Conservation (phyloP, 2,888 invertebrate species). For the Euplagia quadripunctaria region DNA sequence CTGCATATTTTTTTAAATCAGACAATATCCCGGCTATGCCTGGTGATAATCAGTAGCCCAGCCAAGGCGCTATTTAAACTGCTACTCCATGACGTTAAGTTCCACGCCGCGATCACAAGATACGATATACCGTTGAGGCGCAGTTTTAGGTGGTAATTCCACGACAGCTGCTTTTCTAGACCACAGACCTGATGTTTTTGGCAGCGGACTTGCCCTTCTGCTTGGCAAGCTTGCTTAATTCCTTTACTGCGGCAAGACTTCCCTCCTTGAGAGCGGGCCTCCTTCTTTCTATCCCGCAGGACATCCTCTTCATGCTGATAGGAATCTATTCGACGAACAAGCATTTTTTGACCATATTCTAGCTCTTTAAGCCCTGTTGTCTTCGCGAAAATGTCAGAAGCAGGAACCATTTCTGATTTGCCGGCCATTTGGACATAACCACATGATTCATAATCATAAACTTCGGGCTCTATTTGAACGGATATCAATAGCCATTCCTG, state of each 20-base stretch:
- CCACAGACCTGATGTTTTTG: conserved; percentile 4
- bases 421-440: background rate
- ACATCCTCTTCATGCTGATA: background rate
- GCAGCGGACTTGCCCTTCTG: background rate
- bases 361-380: background rate
- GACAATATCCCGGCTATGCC: no score
- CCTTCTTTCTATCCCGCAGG: background rate
- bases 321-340: background rate
- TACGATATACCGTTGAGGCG: no score
- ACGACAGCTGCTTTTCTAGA: background rate
- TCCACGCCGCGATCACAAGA: no score
- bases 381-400: background rate
- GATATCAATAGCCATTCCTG: conserved; percentile 14
- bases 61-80: no score
- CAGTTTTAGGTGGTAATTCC: no score
- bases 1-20: no score
- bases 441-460: background rate
- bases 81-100: no score
- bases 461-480: conserved; percentile 57
- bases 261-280: background rate
- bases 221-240: background rate
- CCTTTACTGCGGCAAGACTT: background rate
- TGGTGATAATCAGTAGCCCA: no score
- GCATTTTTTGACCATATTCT: background rate
- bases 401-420: background rate